These are phyloP conservation scores for Caenorhabditis zanzibari DNA, from an alignment of 2,888 invertebrate species.

Conservation along the genomic window DNA sequence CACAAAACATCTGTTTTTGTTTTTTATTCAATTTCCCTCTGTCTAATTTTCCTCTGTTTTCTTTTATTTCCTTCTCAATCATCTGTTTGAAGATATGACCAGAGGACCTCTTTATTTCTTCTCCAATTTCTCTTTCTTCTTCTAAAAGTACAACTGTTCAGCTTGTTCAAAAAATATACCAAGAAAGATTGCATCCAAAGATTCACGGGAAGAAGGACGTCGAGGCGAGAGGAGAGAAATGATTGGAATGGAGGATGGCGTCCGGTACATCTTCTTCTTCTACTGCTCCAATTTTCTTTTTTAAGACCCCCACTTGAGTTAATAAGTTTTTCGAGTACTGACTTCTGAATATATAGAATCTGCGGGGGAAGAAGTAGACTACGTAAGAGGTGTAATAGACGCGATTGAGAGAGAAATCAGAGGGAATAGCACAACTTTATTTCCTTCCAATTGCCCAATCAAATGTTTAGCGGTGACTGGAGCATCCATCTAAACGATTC, in stretches of 20 bases:
- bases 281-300: conserved; percentile 2
- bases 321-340: conserved; percentile 30
- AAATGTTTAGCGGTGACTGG: conserved; percentile 12
- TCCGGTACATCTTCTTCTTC: conserved; percentile 43
- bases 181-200: not conserved
- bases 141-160: conserved; percentile 15
- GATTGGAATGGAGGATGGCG: conserved; percentile 67
- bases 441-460: conserved; percentile 27
- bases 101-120: conserved; percentile 1
- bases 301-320: conserved; percentile 17
- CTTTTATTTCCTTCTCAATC: conserved; percentile 12
- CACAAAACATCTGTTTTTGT: conserved; percentile 44
- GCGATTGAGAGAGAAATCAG: not conserved
- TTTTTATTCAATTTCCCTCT: conserved; percentile 5
- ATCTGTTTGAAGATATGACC: conserved; percentile 31
- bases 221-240: conserved; percentile 31
- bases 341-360: conserved; percentile 16
- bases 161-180: not conserved
- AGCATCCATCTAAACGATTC: conserved; percentile 11
- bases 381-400: conserved; percentile 26
- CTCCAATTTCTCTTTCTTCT: not conserved
- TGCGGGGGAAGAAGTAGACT: conserved; percentile 27
- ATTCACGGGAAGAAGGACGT: conserved; percentile 1
- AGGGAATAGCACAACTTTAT: conserved; percentile 26
- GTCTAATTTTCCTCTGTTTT: not conserved